Evolutionary conservation across 2,888 invertebrate genomes (phyloP), one percentile per base, ranked within the genome.

Genomic region (Latrodectus hesperus): DNA sequence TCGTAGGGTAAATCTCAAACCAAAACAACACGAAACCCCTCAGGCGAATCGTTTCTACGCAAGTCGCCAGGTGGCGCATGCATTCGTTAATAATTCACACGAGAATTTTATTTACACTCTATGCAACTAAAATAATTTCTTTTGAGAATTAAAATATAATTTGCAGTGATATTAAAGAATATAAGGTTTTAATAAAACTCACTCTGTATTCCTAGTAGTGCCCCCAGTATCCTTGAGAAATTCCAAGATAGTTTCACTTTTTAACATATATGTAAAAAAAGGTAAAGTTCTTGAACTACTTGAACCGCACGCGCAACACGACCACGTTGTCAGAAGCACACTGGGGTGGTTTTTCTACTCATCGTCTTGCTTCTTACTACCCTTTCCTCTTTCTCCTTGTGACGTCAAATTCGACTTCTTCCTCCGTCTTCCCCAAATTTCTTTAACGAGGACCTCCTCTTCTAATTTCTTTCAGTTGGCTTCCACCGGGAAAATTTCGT

Each of bases 371-470:
- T 38, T 38, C 38, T 38, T 84, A 79, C 85, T 76, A 83, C 85
- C 70, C 75, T 82, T 85, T 85, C 85, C 85, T 85, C 85, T 80
- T 72, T 64, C 72, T 82, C 16, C 17, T 11, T 52, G 72, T 78
- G 77, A 84, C 77, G 71, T 75, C 75, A 83, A 83, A 60, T 64
- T 65, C 74, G 53, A 17, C 71, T 17, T 38, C 9, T 64, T 64
- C 51, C 5, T 22, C 76, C 71, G 17, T 52, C 71, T 51, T 55
- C 49, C 67, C 67, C 38, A 38, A 38, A 38, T 38, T 38, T 38
- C 38, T 38, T 38, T 38, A 38, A 6, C 38, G 38, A 38, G 52
- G 12, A 64, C 53, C 10, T 49, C 53, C 75, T 52, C 55, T 71
- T 75, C 60, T 75, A 51, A 76, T 76, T 65, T 51, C n/a, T n/a